phyloP scores from a whole-genome alignment of 2,113 vertebrate species.

The Seriola aureovittata region DNA sequence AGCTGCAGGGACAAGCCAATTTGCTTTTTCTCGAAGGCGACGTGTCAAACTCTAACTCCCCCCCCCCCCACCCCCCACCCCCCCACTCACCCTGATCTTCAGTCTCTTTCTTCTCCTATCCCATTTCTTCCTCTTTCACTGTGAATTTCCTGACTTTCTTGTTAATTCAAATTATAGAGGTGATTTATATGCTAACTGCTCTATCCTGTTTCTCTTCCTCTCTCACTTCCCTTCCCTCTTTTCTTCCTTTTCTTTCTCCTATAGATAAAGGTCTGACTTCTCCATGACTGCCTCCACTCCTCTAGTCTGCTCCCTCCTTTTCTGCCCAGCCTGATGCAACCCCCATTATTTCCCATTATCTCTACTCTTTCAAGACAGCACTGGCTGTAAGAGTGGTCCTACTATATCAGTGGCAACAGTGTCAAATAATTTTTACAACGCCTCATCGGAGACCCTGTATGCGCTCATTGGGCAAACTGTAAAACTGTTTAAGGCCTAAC shows the following conservation, averaged over 20 bases:
- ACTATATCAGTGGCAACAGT: constrained; percentile 55
- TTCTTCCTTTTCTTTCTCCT: constrained; percentile 59
- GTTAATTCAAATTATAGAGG: constrained; percentile 66
- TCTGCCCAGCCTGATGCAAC: constrained; percentile 73
- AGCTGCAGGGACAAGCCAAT: constrained; percentile 71
- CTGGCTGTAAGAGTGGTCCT: constrained; percentile 72
- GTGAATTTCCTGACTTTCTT: constrained; percentile 65
- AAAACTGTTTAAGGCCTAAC: constrained; percentile 73
- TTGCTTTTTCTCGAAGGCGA: constrained; percentile 54
- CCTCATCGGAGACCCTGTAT: constrained; percentile 45
- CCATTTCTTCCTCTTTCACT: constrained; percentile 56
- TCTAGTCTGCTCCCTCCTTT: constrained; percentile 76
- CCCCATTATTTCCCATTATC: constrained; percentile 74
- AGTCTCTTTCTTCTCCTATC: constrained; percentile 22
- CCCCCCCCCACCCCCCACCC: constrained; percentile 4
- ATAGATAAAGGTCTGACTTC: constrained; percentile 84
- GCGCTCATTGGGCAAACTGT: constrained; percentile 58
- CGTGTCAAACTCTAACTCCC: constrained; percentile 65
- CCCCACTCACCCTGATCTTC: constrained; percentile 42
- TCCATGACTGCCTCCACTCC: constrained; percentile 78
- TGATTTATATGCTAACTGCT: constrained; percentile 77
- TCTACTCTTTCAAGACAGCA: constrained; percentile 67
- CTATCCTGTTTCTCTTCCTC: constrained; percentile 70
- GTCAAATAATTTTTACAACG: constrained; percentile 64
- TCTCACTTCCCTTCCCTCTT: constrained; percentile 43